Base-by-base conservation (phyloP, 2,113 vertebrate genomes). In the Hyperoodon ampullatus region DNA sequence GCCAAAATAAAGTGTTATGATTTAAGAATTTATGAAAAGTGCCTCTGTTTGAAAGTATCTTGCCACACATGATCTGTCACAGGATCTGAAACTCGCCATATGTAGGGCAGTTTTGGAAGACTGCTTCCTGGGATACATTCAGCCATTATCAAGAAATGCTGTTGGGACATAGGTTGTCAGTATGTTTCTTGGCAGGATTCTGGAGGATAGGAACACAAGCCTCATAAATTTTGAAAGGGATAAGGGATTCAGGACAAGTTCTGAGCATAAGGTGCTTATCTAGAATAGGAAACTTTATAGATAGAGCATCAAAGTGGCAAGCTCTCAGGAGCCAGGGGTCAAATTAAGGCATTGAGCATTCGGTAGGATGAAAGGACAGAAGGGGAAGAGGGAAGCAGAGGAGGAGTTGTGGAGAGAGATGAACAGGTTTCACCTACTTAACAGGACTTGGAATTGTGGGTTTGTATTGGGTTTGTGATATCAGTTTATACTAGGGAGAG, bases 81-180 rank as follows among this genome's bases (percentile, higher is more conserved):
- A 83, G 50, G 63, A 70, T 96, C 42, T 78, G 50, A 80, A 90
- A 90, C 44, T 1, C 42, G 66, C n/a, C 16, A 26, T 55, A 58
- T 68, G 6, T 92, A 35, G n/a, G 96, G 42, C 86, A 93, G 33
- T 80, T 88, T 86, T 75, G 44, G 74, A 97, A 92, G 63, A 19
- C 16, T 58, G 33, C 61, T 39, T 88, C 18, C 65, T 93, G 16
- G 30, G 6, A 83, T 39, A 35, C 26, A 83, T 72, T 95, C 24
- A 96, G 65, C 42, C 5, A 81, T 94, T 26, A 66, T 47, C n/a
- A 80, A 26, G 66, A 83, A 92, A 86, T 78, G 77, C 7, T 82
- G 16, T 85, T 75, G 47, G 53, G 42, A 91, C 86, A 82, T 86
- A 60, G 11, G 39, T 44, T 94, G 24, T 66, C 30, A 68, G 4